These are phyloP conservation scores for Daphoenositta chrysoptera DNA, from an alignment of 2,113 vertebrate genomes.

Conservation along the genomic window DNA sequence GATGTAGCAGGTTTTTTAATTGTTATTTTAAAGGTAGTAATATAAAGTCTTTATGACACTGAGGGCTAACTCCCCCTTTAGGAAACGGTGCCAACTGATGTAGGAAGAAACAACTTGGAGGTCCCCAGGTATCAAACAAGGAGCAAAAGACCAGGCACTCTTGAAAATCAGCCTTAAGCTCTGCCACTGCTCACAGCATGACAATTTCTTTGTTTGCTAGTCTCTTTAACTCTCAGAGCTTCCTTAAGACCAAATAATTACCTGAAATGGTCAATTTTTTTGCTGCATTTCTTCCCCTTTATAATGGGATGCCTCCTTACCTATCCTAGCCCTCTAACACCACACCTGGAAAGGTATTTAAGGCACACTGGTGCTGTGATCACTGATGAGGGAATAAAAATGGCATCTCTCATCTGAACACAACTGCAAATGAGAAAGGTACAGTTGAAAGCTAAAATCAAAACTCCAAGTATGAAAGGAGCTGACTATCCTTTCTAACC, in stretches of 20 bases:
- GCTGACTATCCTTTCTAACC: not conserved
- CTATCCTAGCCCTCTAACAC: not conserved
- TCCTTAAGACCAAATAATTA: not conserved
- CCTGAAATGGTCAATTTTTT: not conserved
- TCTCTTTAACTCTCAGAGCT: not conserved
- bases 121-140: not conserved
- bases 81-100: not conserved
- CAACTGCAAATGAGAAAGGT: not conserved
- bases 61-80: not conserved
- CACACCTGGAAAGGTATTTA: not conserved
- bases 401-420: not conserved
- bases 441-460: not conserved
- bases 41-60: not conserved
- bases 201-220: not conserved
- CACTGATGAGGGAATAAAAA: not conserved
- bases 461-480: not conserved
- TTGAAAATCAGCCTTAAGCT: not conserved
- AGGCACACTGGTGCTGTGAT: not conserved
- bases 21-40: not conserved
- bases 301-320: not conserved
- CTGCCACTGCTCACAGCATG: not conserved
- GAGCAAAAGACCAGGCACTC: not conserved
- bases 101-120: not conserved
- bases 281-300: not conserved
- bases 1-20: not conserved